These are phyloP conservation scores for Crotalus horridus DNA, from an alignment of 2,113 vertebrate genomes.

Conservation along the genomic window DNA sequence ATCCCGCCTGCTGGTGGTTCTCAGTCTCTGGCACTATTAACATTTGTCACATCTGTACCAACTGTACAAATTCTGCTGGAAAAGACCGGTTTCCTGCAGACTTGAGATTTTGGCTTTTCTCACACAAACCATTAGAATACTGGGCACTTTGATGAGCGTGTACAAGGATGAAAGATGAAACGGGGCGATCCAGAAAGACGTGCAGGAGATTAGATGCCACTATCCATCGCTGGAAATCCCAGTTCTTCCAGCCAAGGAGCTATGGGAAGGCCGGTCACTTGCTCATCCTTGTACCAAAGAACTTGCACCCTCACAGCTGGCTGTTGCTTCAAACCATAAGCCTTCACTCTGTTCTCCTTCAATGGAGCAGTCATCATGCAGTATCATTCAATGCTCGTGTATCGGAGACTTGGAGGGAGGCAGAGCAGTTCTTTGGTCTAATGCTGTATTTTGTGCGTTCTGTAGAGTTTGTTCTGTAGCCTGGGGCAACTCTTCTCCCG, in stretches of 20 bases:
- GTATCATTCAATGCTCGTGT: conserved; percentile 10
- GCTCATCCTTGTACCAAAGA: not conserved
- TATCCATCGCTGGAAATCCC: not conserved
- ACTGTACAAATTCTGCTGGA: not conserved
- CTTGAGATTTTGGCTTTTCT: not conserved
- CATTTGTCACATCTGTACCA: not conserved
- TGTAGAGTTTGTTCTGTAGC: conserved; percentile 52
- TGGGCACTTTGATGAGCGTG: conserved; percentile 12
- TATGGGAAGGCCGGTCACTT: not conserved
- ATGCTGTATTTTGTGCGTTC: conserved; percentile 59
- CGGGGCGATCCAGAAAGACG: conserved; percentile 4
- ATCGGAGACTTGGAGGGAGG: conserved; percentile 13
- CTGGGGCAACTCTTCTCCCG: conserved; percentile 27
- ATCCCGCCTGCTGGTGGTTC: conserved; percentile 11
- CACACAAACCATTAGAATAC: not conserved
- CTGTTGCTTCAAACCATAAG: not conserved
- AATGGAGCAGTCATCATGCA: not conserved
- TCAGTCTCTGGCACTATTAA: conserved; percentile 12
- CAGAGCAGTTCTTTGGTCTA: conserved; percentile 74
- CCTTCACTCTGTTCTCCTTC: not conserved
- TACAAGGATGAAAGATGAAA: conserved; percentile 13
- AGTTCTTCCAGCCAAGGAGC: not conserved
- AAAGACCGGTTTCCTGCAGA: not conserved
- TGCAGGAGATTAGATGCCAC: not conserved
- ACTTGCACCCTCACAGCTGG: not conserved